phyloP scores from a whole-genome alignment of 2,888 invertebrate genomes.

The Thymelicus acteon region DNA sequence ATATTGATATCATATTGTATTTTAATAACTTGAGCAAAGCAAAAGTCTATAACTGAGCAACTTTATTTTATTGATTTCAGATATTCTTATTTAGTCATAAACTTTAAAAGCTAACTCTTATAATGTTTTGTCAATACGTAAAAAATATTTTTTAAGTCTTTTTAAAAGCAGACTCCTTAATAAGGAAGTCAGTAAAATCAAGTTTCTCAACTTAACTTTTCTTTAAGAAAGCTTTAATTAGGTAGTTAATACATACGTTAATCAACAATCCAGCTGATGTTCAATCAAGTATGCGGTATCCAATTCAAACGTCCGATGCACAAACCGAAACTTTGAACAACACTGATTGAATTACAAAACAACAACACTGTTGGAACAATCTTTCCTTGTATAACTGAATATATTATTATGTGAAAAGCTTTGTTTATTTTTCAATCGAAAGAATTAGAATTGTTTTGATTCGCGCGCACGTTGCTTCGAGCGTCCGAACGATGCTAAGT shows the following conservation, averaged over 20 bases:
- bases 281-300: slow-evolving; percentile 52
- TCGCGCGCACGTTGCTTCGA: slow-evolving; percentile 57
- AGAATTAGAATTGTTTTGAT: slow-evolving; percentile 49
- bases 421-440: slow-evolving; percentile 35
- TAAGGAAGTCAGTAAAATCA: background rate
- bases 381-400: slow-evolving; percentile 37
- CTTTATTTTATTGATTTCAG: no score
- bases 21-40: no score
- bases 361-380: slow-evolving; percentile 32
- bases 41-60: no score
- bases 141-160: no score
- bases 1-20: no score
- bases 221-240: slow-evolving; percentile 6
- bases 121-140: no score
- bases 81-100: no score
- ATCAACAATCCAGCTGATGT: slow-evolving; percentile 66
- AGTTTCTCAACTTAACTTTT: background rate
- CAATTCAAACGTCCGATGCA: slow-evolving; percentile 58
- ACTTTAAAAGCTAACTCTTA: no score
- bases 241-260: slow-evolving; percentile 63
- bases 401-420: slow-evolving; percentile 39
- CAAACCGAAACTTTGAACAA: slow-evolving; percentile 60
- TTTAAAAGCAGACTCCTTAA: no score
- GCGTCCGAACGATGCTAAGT: slow-evolving; percentile 70
- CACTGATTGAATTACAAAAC: slow-evolving; percentile 49